Evolutionary conservation across 2,888 invertebrate species (phyloP).

Genomic region (Aelia acuminata): DNA sequence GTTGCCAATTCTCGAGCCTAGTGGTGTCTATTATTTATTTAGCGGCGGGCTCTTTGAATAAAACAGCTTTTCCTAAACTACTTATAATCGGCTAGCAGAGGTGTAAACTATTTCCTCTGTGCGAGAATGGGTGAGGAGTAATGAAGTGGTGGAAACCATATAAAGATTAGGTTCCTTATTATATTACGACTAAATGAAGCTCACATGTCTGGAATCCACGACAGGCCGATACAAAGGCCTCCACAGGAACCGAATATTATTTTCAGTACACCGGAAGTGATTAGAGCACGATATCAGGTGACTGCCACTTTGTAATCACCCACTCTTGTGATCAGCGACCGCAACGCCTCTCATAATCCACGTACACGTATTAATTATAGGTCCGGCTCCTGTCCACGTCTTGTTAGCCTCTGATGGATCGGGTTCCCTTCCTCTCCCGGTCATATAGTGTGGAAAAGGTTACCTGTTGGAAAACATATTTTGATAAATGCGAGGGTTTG

Average conservation of each 20-base stretch:
- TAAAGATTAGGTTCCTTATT: neutral
- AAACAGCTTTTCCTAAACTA: too few relatives aligned
- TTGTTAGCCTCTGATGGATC: neutral
- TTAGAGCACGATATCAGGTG: conserved; percentile 21
- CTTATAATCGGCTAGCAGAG: too few relatives aligned
- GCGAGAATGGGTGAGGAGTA: too few relatives aligned
- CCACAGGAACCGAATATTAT: neutral
- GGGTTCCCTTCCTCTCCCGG: neutral
- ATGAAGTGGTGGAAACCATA: too few relatives aligned
- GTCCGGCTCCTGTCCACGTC: conserved; percentile 32
- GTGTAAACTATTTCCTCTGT: too few relatives aligned
- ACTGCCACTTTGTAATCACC: conserved; percentile 24
- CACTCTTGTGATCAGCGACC: neutral
- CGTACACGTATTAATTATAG: conserved; percentile 43
- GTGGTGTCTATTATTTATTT: too few relatives aligned
- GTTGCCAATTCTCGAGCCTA: too few relatives aligned
- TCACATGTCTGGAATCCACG: neutral
- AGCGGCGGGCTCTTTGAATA: too few relatives aligned
- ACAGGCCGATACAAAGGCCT: neutral
- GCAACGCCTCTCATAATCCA: conserved; percentile 25
- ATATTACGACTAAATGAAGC: neutral
- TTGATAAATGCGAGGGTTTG: too few relatives aligned
- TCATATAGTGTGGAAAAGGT: too few relatives aligned
- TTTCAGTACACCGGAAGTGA: neutral
- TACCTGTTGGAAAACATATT: too few relatives aligned